Evolutionary conservation across 2,888 invertebrate genomes (phyloP), one percentile per base, ranked within the genome.

Genomic region (Xestia ashworthii): DNA sequence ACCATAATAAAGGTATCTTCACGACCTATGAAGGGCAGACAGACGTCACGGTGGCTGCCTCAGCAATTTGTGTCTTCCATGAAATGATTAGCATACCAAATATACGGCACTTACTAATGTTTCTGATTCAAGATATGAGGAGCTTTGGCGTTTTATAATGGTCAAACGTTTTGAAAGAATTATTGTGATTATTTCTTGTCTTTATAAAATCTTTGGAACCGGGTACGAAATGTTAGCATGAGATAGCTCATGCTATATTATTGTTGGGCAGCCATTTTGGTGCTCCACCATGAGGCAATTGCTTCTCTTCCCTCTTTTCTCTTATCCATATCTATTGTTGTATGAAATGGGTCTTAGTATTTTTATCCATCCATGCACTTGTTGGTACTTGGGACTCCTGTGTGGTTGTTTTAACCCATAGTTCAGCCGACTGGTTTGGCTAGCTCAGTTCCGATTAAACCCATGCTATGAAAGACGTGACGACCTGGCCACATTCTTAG

Each of bases 1-100:
- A 62, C 19, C 0, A 71, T 38, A 71, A 81, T 46, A 71, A 55
- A 81, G 66, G 41, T 58, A 87, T 78, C 81, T 69, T 80, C 72
- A 78, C 70, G 69, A 65, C 79, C 66, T 82, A 72, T 62, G 89
- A 84, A 89, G 88, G 89, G 88, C 84, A 85, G 87, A 81, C 88
- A 80, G 79, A 9, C 83, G 83, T 90, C 74, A 89, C 86, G 87
- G 83, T 85, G 58, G 69, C 32, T 69, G 78, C 53, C 46, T 41
- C 73, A 76, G 70, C 85, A 78, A 85, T 87, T 86, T 83, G 79
- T 82, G 71, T 81, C 78, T 87, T 86, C 88, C 84, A 67, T 72
- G 85, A 84, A 82, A 67, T 74, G 69, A 90, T 90, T 90, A 83
- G 76, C 89, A 88, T 90, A 81, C 76, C 80, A 84, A 88, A 84